Percentiles rank a stretch among this genome's conserved stretches.
Evolutionary conservation across 2,888 invertebrate species (phyloP).

Genomic region (Tortrix viridana): DNA sequence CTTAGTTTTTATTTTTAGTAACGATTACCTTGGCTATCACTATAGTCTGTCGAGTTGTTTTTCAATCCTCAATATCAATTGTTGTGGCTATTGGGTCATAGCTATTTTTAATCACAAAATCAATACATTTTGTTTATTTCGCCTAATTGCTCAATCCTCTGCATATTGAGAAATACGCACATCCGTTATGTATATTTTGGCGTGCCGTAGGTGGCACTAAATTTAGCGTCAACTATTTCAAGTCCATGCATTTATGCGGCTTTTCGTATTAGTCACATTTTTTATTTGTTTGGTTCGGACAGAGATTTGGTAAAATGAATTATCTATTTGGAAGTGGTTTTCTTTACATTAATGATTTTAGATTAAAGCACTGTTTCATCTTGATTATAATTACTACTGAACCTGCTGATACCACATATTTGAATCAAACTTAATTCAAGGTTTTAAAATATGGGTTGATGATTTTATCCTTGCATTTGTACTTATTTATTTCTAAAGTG

Average conservation of each 20-base stretch:
- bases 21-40: background rate
- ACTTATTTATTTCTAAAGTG: no score
- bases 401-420: no score
- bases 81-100: constrained; percentile 1
- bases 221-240: constrained; percentile 62
- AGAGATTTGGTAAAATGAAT: background rate
- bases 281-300: constrained; percentile 14
- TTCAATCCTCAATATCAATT: background rate
- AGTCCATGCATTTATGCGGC: constrained; percentile 57
- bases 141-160: constrained; percentile 7
- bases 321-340: background rate
- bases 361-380: no score
- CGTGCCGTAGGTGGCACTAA: constrained; percentile 56
- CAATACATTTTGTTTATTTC: constrained; percentile 30
- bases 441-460: no score
- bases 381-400: no score
- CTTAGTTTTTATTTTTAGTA: background rate
- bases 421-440: no score
- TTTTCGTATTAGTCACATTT: constrained; percentile 16
- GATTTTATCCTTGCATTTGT: no score
- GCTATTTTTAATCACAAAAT: constrained; percentile 18
- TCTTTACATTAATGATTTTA: no score
- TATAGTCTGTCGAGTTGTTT: background rate
- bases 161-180: constrained; percentile 30
- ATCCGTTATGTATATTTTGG: constrained; percentile 47